Conservation (phyloP, 1,140 invertebrate genomes). For the Dendroctonus ponderosae region DNA sequence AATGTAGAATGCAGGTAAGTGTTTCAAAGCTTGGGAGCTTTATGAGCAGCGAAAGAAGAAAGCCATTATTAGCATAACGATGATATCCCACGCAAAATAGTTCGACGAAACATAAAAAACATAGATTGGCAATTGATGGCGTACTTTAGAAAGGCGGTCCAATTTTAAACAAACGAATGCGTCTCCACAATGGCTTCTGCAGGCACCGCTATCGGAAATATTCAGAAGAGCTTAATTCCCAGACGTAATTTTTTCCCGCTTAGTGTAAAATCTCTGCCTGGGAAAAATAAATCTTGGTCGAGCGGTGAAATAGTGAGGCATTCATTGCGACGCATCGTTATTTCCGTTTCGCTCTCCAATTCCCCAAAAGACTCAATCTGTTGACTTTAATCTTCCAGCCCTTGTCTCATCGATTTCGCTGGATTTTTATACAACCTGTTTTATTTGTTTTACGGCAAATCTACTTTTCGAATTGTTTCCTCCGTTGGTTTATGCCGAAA, state of each 20-base stretch:
- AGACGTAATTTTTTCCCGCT: conserved; percentile 30
- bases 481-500: conserved; percentile 10
- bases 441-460: conserved; percentile 38
- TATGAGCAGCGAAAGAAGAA: neutral
- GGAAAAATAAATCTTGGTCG: conserved; percentile 41
- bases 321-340: conserved; percentile 45
- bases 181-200: conserved; percentile 19
- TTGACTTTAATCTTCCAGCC: conserved; percentile 45
- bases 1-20: too few relatives aligned
- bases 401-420: conserved; percentile 42
- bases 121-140: conserved; percentile 13
- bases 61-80: neutral
- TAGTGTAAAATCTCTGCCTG: conserved; percentile 33
- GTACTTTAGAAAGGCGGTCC: conserved; percentile 8
- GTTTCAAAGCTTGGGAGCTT: neutral
- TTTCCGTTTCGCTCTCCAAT: conserved; percentile 44
- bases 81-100: too few relatives aligned
- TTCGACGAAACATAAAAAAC: too few relatives aligned
- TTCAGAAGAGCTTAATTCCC: conserved; percentile 32
- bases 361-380: conserved; percentile 46
- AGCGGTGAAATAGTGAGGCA: conserved; percentile 39
- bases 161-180: conserved; percentile 23
- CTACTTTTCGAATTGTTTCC: conserved; percentile 29
- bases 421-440: conserved; percentile 40
- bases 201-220: conserved; percentile 30